Conservation (phyloP, 2,797 vertebrate genomes). For the Eulemur coronatus region DNA sequence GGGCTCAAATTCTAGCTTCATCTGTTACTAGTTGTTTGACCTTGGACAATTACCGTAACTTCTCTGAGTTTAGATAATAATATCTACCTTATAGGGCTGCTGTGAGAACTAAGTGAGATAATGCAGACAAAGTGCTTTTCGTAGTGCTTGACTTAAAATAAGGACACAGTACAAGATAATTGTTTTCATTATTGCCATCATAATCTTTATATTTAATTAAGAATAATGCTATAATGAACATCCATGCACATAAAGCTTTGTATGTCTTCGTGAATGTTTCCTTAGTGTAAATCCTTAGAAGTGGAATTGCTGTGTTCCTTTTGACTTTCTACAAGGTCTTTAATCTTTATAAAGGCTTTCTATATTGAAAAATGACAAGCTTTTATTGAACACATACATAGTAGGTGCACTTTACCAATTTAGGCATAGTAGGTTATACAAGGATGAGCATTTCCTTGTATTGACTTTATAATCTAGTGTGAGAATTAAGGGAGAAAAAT, state of each 20-base stretch:
- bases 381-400: not conserved
- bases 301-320: not conserved
- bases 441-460: not conserved
- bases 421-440: not conserved
- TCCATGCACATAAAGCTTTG: not conserved
- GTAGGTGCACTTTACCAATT: not conserved
- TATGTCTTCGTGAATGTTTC: constrained; percentile 18
- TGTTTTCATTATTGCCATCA: constrained; percentile 46
- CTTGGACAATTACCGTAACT: constrained; percentile 7
- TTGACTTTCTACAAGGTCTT: constrained; percentile 35
- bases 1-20: not conserved
- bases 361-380: not conserved
- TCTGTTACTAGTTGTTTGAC: constrained; percentile 15
- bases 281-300: constrained; percentile 32
- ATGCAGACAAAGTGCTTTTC: constrained; percentile 11
- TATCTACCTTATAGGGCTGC: not conserved
- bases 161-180: constrained; percentile 26
- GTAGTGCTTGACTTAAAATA: constrained; percentile 37
- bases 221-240: constrained; percentile 38
- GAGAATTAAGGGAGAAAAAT: not conserved
- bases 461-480: not conserved
- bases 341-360: not conserved
- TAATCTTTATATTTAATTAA: constrained; percentile 30
- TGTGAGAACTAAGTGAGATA: constrained; percentile 14
- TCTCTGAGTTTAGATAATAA: not conserved